A percentile compares a stretch with the other conserved stretches of the same genome.
Conservation (phyloP, 2,797 vertebrate genomes). For the Delichon dasypus region DNA sequence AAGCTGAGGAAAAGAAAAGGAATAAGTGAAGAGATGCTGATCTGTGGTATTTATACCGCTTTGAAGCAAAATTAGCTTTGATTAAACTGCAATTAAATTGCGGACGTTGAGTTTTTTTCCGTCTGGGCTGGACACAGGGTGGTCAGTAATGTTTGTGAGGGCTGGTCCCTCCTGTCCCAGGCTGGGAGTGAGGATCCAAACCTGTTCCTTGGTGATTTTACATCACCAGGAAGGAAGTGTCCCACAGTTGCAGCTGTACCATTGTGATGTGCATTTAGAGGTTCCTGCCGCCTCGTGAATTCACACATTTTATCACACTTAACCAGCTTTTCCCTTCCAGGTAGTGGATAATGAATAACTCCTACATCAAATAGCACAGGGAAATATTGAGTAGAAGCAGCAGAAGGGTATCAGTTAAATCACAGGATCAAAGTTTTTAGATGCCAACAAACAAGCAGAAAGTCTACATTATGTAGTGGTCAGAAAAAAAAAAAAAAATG, state of each 20-base stretch:
- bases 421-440: constrained; percentile 64
- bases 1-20: not conserved
- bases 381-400: not conserved
- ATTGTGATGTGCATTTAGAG: not conserved
- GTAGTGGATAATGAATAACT: constrained; percentile 37
- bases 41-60: not conserved
- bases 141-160: not conserved
- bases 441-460: constrained; percentile 68
- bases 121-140: fast-evolving
- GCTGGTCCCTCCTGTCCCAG: not conserved
- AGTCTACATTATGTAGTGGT: constrained; percentile 71
- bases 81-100: not conserved
- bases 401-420: constrained; percentile 54
- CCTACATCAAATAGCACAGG: constrained; percentile 34
- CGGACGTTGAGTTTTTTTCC: not conserved
- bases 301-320: constrained; percentile 14
- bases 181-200: not conserved
- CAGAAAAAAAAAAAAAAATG: constrained; percentile 68
- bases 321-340: constrained; percentile 52
- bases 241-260: not conserved
- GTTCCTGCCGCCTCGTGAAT: not conserved
- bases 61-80: not conserved
- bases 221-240: not conserved
- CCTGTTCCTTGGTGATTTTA: fast-evolving
- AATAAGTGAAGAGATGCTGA: fast-evolving